Base-by-base conservation (phyloP, 1,140 invertebrate genomes). In the Rhyacophila brunnea region DNA sequence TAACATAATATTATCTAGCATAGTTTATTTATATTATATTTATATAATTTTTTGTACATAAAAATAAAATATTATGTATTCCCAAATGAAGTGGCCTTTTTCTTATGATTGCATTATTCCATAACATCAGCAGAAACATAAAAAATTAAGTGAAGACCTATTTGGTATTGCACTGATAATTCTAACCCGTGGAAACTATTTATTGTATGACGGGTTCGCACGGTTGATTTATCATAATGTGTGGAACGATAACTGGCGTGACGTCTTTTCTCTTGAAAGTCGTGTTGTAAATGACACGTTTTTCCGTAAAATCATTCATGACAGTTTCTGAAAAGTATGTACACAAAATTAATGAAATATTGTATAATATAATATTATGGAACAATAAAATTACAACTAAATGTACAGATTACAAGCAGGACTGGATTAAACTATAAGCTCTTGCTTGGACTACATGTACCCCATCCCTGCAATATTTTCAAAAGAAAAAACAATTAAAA, bases 211-310 rank as follows among this genome's bases (percentile, higher is more conserved):
- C 43, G 10, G 42, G 42, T 32, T 53, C 51, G 5, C 15, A 15
- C 11, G 38, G 15, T 11, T 3, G 38, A 40, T 15, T 40, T 5
- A 40, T 40, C n/a, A 15, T 10, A 42, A 53, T 42, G 23, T 44
- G 15, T 1, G 54, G 54, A 15, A 57, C 36, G 1, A 57, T 23
- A 40, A 57, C 40, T 35, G 44, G 23, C 28, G 10, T 18, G 9
- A 9, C 20, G 3, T 57, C 45, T 35, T 35, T 46, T 57, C 10
- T 46, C 44, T 57, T 57, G 34, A 57, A 48, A 14, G 32, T 57
- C 6, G 34, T 49, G 19, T 49, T 57, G 20, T 49, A 49, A 47
- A 57, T 57, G 19, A 57, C 35, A 38, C 47, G 34, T 23, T 49
- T 40, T 11, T 19, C 45, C 18, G 15, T 40, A n/a, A 40, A 40